A percentile compares a stretch with the other conserved stretches of the same genome.
Evolutionary conservation across 2,113 vertebrate species (phyloP).

Genomic region (Thermophis baileyi): DNA sequence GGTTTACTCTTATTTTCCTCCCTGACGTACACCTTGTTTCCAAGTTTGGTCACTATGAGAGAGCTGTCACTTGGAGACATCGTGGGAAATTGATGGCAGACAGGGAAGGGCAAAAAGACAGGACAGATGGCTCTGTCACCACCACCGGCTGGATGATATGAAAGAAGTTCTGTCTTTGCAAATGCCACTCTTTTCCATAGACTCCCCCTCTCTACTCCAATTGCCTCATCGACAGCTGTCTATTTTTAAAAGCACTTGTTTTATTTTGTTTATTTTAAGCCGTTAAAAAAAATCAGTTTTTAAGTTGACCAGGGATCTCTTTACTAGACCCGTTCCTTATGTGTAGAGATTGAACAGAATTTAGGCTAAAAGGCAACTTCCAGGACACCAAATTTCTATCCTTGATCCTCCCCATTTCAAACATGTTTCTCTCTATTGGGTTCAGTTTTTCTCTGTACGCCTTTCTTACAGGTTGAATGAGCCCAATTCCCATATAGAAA

Average conservation of each 20-base stretch:
- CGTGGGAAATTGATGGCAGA: slow-evolving; percentile 88
- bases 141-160: slow-evolving; percentile 62
- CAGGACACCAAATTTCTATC: neutral
- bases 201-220: slow-evolving; percentile 67
- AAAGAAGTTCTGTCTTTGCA: slow-evolving; percentile 63
- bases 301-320: slow-evolving; percentile 33
- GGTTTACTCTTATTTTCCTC: slow-evolving; percentile 60
- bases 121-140: slow-evolving; percentile 93
- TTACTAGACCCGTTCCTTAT: neutral
- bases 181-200: slow-evolving; percentile 61
- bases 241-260: slow-evolving; percentile 50
- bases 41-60: slow-evolving; percentile 90
- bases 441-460: neutral
- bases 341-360: neutral
- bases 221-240: slow-evolving; percentile 68
- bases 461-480: neutral
- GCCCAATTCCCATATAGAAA: neutral
- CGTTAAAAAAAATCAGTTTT: slow-evolving; percentile 47
- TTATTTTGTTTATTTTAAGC: slow-evolving; percentile 56
- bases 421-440: neutral
- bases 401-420: neutral
- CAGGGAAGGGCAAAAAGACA: slow-evolving; percentile 86
- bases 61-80: slow-evolving; percentile 83
- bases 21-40: slow-evolving; percentile 74
- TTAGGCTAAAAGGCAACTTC: neutral